Conservation (phyloP, 2,888 invertebrate genomes). For the Xiphydria camelus region DNA sequence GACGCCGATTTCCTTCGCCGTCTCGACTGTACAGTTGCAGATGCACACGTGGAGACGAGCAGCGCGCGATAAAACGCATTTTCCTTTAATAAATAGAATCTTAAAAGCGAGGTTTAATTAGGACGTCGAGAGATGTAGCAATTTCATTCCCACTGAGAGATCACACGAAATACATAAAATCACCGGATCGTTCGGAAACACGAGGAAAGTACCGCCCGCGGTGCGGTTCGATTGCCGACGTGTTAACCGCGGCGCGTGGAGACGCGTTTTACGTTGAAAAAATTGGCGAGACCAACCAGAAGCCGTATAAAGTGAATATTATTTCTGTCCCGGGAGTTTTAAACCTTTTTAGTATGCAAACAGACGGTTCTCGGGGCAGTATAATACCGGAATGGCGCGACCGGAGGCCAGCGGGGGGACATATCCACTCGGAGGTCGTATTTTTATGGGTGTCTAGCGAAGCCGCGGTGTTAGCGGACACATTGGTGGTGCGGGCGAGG, state of each 20-base stretch:
- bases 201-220: no score
- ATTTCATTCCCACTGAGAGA: no score
- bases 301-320: constrained; percentile 29
- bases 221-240: no score
- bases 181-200: no score
- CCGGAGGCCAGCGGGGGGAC: constrained; percentile 16
- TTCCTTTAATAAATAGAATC: no score
- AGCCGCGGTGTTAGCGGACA: constrained; percentile 22
- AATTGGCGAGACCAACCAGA: constrained; percentile 7
- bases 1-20: no score
- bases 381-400: constrained; percentile 33
- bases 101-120: no score
- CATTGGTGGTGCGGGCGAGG: constrained; percentile 16
- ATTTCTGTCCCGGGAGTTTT: constrained; percentile 45
- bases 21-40: no score
- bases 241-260: background rate
- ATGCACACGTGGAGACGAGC: no score
- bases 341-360: constrained; percentile 50
- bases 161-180: no score
- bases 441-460: constrained; percentile 29
- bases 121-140: no score
- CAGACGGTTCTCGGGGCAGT: constrained; percentile 42
- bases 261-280: constrained; percentile 1
- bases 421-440: constrained; percentile 23
- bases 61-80: no score